Evolutionary conservation across 1,140 invertebrate genomes (phyloP).

Genomic region (Ceratoteleas bidentatus): DNA sequence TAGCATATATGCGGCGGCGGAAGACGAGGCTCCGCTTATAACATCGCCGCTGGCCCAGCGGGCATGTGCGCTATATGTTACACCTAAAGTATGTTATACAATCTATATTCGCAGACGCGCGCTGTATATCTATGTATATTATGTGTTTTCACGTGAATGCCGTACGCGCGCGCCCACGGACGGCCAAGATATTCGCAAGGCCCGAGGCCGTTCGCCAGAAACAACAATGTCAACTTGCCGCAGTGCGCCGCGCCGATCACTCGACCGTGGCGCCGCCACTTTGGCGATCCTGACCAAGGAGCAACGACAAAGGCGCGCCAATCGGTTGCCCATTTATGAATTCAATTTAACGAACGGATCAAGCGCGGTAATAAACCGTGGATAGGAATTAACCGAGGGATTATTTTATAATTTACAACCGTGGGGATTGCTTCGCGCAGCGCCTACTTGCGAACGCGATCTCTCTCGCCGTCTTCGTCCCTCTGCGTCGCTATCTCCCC

Average conservation of each 20-base stretch:
- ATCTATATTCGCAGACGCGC: conserved; percentile 66
- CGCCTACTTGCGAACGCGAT: conserved; percentile 59
- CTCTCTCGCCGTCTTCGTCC: conserved; percentile 14
- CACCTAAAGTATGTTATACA: conserved; percentile 67
- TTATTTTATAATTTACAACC: conserved; percentile 80
- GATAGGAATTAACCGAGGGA: conserved; percentile 78
- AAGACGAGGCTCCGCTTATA: conserved; percentile 68
- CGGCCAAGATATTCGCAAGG: conserved; percentile 76
- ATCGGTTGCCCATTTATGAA: conserved; percentile 72
- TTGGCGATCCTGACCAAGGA: background rate
- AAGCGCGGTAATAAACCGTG: conserved; percentile 75
- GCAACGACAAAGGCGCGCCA: conserved; percentile 19
- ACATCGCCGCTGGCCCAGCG: conserved; percentile 72
- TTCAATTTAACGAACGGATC: conserved; percentile 78
- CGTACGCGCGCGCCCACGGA: conserved; percentile 58
- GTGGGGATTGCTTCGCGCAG: conserved; percentile 69
- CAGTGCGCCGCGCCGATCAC: conserved; percentile 71
- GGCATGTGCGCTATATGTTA: conserved; percentile 71
- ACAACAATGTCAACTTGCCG: conserved; percentile 80
- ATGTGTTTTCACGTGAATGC: conserved; percentile 59
- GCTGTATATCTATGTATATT: conserved; percentile 50
- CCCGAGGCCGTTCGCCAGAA: conserved; percentile 75
- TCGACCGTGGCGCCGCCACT: conserved; percentile 25
- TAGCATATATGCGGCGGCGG: conserved; percentile 71
- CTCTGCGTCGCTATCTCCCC: too few relatives aligned